Conservation (phyloP, 2,888 invertebrate species). For the Ornithoptera alexandrae region DNA sequence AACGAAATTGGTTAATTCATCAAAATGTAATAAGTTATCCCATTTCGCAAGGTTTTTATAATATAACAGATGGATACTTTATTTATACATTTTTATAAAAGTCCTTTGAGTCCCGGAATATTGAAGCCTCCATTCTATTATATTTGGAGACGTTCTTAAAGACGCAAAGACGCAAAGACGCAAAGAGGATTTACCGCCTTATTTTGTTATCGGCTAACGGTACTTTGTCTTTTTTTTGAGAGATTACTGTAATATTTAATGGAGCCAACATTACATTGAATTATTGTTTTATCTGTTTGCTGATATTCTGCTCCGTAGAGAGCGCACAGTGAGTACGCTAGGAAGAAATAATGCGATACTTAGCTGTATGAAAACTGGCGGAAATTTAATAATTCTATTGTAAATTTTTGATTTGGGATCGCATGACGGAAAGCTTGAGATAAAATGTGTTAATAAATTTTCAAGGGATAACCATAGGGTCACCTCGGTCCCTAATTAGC, state of each 20-base stretch:
- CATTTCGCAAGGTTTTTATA: neutral
- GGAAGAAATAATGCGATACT: too few species aligned
- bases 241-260: too few species aligned
- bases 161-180: conserved; percentile 3
- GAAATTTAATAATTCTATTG: too few species aligned
- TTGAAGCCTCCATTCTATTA: conserved; percentile 6
- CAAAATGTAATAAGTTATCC: neutral
- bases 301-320: too few species aligned
- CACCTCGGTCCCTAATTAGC: conserved; percentile 19
- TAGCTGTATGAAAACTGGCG: too few species aligned
- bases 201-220: neutral
- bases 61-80: neutral
- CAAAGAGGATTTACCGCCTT: conserved; percentile 12
- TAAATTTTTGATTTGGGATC: too few species aligned
- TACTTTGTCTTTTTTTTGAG: too few species aligned
- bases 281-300: too few species aligned
- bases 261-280: too few species aligned
- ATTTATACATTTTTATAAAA: neutral
- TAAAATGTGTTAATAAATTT: neutral
- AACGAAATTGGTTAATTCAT: too few species aligned
- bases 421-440: neutral
- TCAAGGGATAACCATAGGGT: neutral
- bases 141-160: conserved; percentile 15
- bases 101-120: conserved; percentile 19
- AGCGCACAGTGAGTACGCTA: too few species aligned